Evolutionary conservation across 2,113 vertebrate genomes (phyloP).

Genomic region (Symphodus melops): DNA sequence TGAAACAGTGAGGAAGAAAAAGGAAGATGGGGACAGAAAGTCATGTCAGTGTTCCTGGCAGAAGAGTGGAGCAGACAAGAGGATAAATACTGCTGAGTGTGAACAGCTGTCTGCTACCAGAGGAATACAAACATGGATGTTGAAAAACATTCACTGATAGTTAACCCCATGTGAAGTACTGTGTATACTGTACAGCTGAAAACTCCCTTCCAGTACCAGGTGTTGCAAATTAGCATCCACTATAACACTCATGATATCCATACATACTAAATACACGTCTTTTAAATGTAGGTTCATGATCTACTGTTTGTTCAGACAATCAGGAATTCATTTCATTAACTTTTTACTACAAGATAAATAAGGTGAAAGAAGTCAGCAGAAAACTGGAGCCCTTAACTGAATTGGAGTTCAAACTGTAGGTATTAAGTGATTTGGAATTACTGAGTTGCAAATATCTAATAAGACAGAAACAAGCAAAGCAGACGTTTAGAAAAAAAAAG

Average conservation of each 20-base stretch:
- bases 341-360: background rate
- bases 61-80: constrained; percentile 46
- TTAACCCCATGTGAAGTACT: background rate
- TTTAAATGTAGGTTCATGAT: background rate
- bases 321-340: background rate
- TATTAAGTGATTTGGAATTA: background rate
- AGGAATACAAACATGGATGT: constrained; percentile 45
- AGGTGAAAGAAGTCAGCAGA: background rate
- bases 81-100: constrained; percentile 29
- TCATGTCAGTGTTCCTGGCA: constrained; percentile 60
- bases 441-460: background rate
- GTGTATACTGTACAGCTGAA: background rate
- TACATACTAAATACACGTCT: background rate
- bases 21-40: constrained; percentile 21
- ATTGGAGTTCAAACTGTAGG: background rate
- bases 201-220: no score
- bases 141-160: constrained; percentile 3
- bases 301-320: background rate
- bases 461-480: background rate
- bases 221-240: no score
- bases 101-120: constrained; percentile 52
- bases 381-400: background rate
- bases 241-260: no score
- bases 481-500: background rate
- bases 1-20: constrained; percentile 7